Evolutionary conservation across 2,888 invertebrate genomes (phyloP).

Genomic region (Idaea biselata): DNA sequence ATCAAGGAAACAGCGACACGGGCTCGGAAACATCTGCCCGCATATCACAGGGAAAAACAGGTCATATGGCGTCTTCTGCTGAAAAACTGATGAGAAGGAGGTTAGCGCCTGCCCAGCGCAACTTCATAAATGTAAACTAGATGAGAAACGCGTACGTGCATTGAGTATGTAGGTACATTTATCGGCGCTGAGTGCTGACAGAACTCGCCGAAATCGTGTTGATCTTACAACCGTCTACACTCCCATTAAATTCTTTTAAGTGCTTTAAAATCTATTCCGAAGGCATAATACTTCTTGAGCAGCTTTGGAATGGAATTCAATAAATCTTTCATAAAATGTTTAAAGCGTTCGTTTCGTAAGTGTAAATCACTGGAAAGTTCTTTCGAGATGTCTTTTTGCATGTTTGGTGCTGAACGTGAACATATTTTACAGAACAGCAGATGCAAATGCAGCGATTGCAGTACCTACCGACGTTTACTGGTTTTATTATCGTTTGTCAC

Average conservation of each 20-base stretch:
- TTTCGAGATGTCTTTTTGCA: background rate
- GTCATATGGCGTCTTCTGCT: conserved; percentile 30
- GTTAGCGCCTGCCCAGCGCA: conserved; percentile 4
- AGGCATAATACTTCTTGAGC: background rate
- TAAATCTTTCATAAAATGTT: background rate
- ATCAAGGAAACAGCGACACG: conserved; percentile 31
- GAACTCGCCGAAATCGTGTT: background rate
- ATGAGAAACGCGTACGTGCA: background rate
- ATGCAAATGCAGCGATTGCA: background rate
- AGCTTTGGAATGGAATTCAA: background rate
- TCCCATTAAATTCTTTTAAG: background rate
- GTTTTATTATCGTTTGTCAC: background rate
- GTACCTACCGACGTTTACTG: background rate
- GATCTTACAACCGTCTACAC: background rate
- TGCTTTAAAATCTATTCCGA: background rate
- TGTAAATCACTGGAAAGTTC: background rate
- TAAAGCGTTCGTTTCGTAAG: background rate
- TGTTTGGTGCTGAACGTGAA: background rate
- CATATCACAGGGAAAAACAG: conserved; percentile 36
- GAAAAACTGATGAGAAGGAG: conserved; percentile 32
- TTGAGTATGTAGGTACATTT: background rate
- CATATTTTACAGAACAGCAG: background rate
- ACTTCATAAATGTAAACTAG: conserved; percentile 1
- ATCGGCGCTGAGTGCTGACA: background rate
- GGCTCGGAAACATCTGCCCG: conserved; percentile 42